Evolutionary conservation across 2,113 vertebrate genomes (phyloP).

Genomic region (Tyrannus savana): DNA sequence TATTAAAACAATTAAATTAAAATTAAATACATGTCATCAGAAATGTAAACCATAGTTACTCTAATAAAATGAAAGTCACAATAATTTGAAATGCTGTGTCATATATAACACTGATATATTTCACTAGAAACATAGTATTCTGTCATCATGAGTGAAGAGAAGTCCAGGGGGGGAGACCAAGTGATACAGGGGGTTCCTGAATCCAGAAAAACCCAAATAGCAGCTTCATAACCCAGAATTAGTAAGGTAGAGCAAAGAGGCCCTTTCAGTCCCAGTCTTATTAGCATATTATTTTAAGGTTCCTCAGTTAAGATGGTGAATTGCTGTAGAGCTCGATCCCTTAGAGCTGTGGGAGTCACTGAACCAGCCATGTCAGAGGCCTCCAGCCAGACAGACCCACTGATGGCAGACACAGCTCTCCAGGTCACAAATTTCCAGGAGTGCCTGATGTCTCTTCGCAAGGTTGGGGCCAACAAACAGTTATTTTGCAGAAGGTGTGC

Average conservation of each 20-base stretch:
- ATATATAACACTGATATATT: neutral
- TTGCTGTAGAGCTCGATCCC: neutral
- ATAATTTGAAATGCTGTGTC: neutral
- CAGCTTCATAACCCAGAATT: neutral
- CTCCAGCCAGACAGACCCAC: neutral
- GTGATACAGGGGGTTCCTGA: neutral
- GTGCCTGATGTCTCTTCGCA: neutral
- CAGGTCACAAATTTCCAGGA: neutral
- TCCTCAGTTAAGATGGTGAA: too few species aligned
- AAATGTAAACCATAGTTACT: neutral
- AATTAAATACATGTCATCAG: neutral
- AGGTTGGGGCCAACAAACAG: neutral
- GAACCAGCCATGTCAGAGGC: neutral
- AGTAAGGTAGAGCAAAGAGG: neutral
- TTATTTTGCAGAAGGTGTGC: neutral
- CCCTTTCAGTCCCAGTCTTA: neutral
- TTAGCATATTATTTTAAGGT: neutral
- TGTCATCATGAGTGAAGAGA: neutral
- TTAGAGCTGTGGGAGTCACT: neutral
- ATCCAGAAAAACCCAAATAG: neutral
- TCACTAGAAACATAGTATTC: neutral
- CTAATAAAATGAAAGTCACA: neutral
- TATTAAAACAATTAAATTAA: too few species aligned
- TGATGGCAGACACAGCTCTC: neutral
- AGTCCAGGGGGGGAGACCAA: neutral